phyloP scores from a whole-genome alignment of 2,888 invertebrate genomes.

The Epicampocera succincta region DNA sequence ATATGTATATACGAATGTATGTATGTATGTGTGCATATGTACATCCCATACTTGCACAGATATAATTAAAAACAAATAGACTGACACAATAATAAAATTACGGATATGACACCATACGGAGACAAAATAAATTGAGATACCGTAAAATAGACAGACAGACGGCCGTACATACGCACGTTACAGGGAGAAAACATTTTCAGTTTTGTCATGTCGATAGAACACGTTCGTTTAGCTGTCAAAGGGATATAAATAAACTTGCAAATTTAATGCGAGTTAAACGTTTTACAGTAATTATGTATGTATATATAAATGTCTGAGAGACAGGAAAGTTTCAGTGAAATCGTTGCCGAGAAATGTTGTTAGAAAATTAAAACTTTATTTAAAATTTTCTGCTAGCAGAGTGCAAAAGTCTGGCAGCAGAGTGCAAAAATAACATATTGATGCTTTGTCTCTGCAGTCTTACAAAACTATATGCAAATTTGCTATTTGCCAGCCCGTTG shows the following conservation, averaged over 20 bases:
- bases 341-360: neutral
- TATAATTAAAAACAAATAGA: slow-evolving; percentile 11
- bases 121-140: neutral
- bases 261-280: slow-evolving; percentile 11
- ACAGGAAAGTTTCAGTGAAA: neutral
- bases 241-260: neutral
- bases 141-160: neutral
- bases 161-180: neutral
- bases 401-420: no score
- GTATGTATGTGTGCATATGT: no score
- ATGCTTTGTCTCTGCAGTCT: no score
- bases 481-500: no score
- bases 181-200: slow-evolving; percentile 1
- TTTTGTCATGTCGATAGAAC: slow-evolving; percentile 23
- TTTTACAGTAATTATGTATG: slow-evolving; percentile 4
- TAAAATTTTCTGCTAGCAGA: no score
- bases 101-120: slow-evolving; percentile 61
- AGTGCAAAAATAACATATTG: no score
- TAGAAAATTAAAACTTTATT: neutral
- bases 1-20: no score
- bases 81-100: slow-evolving; percentile 33
- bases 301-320: neutral
- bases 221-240: slow-evolving; percentile 22
- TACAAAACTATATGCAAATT: no score
- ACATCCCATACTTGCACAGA: no score